Base-by-base conservation (phyloP, 2,888 invertebrate genomes). In the Lasioglossum pauxillum region DNA sequence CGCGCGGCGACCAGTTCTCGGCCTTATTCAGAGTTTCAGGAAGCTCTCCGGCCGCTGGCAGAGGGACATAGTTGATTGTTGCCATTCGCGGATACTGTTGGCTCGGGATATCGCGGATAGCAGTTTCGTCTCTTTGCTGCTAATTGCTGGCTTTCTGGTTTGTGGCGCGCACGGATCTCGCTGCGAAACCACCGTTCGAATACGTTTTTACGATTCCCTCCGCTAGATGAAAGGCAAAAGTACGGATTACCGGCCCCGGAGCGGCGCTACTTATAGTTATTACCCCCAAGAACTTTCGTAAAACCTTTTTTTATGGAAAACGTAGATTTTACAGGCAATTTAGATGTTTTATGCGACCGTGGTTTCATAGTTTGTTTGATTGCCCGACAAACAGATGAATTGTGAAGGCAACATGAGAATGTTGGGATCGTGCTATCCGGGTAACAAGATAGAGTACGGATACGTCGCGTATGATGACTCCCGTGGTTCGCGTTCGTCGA, bases 21-120 rank as follows among this genome's bases (percentile, higher is more conserved):
- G 77, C 89, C 88, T 89, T 85, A 88, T 88, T 83, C 83, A 88
- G 90, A 83, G 73, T 83, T 89, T 85, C 85, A 87, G 88, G 82
- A 85, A 89, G 83, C 27, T 72, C 10, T 10, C 19, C 16, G 69
- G 41, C 31, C 35, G 31, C 8, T 35, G 19, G 16, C 27, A 5
- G 23, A 75, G 35, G 53, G 60, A 27, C 53, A 60, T 57, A 23
- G 46, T 71, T n/a, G 64, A 53, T 49, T 60, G 31, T 77, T 38
- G 19, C 77, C 69, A 69, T 77, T 77, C 64, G 64, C 35, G 76
- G 46, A 35, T 38, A 77, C 31, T 64, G 44, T 23, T 49, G 46
- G 67, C 27, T 64, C 1, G 67, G 67, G 35, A 77, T 77, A 77
- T 64, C 64, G 76, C 38, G 31, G 44, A 64, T 46, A 64, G 38